Evolutionary conservation across 2,888 invertebrate species (phyloP), one percentile per base, ranked within the genome.

Genomic region (Poecilus cupreus): DNA sequence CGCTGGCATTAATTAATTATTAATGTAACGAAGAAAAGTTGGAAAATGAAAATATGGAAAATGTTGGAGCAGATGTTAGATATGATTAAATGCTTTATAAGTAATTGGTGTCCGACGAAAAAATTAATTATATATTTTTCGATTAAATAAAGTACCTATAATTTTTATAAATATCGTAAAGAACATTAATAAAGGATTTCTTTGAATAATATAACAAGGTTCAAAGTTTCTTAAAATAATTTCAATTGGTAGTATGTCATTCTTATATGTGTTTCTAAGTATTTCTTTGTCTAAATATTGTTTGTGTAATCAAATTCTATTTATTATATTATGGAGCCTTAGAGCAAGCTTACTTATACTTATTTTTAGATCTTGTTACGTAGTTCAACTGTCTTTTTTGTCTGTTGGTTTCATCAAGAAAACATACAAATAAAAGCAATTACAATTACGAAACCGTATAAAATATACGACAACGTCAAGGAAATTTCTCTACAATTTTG

Each of bases 351-450:
- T 43, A 43, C n/a, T 43, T 43, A 60, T 11, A 22, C 22, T 60
- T 60, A 60, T 60, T 60, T 60, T 60, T 26, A 60, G 60, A 60
- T 24, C 6, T 60, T 60, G 60, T 60, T 26, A 60, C 60, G 60
- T 13, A n/a, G 26, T 24, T 5, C 13, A 13, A 60, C 20, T 60
- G 60, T 24, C 20, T 60, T 24, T 24, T 60, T 22, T 60, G 11
- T 57, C 22, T 24, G n/a, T 24, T 24, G 26, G 24, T 26, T n/a
- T 60, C 60, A 13, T 11, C 24, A 26, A 26, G 60, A 32, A 60
- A 26, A 60, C 60, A n/a, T 24, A 60, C 60, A 60, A 60, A 60
- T 60, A 60, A 60, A 51, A 26, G 24, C 26, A 60, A 60, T 60
- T 60, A 60, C 13, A 24, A 24, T 60, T 60, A 60, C 60, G 60